Base-by-base conservation (phyloP, 2,113 vertebrate species). In the Suricata suricatta region DNA sequence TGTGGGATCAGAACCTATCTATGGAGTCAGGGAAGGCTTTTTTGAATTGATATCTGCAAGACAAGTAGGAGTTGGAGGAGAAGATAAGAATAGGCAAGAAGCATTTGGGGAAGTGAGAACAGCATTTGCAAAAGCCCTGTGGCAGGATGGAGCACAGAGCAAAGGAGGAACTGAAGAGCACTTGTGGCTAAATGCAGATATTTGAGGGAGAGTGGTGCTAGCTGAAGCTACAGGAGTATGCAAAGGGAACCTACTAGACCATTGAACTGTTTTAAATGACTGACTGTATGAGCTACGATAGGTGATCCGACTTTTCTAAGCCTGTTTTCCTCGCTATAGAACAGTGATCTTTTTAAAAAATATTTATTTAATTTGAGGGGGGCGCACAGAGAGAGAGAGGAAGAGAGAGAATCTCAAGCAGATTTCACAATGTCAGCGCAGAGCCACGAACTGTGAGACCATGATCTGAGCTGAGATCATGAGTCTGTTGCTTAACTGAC, bases 41-140 rank as follows among this genome's bases (percentile, higher is more conserved):
- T 83, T 44, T 94, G 38, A 83, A 57, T 35, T 94, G 77, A 92
- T 33, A 97, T 35, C 60, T 79, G 69, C 41, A 66, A 69, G 29
- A 64, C 69, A 64, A 63, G 5, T 35, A 79, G 38, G 15, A 88
- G 69, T 66, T 57, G 66, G n/a, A n/a, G 50, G 27, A 7, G 13
- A 79, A 29, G n/a, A 57, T 4, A 27, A 16, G 38, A 33, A 83
- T 44, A 71, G 16, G 54, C 38, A 87, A 63, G 87, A 88, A 94
- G 69, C 69, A 94, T 88, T 94, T 84, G 63, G 83, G 63, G 69
- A 94, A 92, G 88, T 41, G n/a, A 31, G 27, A 92, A 66, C 9
- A 66, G 88, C 54, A 14, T 35, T 47, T 87, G 57, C 74, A 96
- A 77, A 71, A 52, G 31, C 81, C 31, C 35, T 7, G 15, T 38